phyloP scores from a whole-genome alignment of 2,113 vertebrate genomes.

The Chlorodrepanis virens region DNA sequence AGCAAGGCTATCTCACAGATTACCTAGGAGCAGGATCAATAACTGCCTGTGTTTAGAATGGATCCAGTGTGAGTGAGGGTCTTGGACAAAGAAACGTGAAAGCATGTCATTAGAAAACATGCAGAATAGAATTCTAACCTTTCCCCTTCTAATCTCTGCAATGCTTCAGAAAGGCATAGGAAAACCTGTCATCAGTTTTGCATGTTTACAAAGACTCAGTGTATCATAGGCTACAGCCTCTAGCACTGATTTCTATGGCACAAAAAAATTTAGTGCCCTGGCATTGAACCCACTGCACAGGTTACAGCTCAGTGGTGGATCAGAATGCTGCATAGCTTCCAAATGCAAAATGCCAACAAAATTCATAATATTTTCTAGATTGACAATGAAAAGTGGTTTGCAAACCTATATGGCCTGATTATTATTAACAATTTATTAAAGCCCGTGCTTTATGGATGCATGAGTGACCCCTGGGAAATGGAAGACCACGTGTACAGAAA shows the following conservation, averaged over 20 bases:
- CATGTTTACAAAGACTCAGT: not conserved
- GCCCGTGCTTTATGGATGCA: not conserved
- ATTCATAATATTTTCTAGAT: not conserved
- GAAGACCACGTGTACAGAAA: not conserved
- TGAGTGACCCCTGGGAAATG: not conserved
- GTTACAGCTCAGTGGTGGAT: not conserved
- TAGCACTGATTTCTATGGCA: not conserved
- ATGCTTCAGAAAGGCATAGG: not conserved
- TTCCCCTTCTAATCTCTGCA: not conserved
- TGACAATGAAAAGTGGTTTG: not conserved
- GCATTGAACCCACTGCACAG: not conserved
- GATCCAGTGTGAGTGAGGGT: not conserved
- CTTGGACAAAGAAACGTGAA: not conserved
- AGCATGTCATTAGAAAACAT: not conserved
- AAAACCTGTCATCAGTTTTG: not conserved
- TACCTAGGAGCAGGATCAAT: not conserved
- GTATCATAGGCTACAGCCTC: not conserved
- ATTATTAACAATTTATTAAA: not conserved
- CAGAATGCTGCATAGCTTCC: not conserved
- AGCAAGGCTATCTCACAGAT: not conserved
- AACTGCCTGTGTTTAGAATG: not conserved
- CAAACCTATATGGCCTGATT: not conserved
- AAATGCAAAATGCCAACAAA: not conserved
- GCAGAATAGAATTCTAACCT: not conserved
- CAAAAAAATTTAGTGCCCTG: not conserved